phyloP scores from a whole-genome alignment of 2,113 vertebrate species.

The Aspidoscelis tigris region DNA sequence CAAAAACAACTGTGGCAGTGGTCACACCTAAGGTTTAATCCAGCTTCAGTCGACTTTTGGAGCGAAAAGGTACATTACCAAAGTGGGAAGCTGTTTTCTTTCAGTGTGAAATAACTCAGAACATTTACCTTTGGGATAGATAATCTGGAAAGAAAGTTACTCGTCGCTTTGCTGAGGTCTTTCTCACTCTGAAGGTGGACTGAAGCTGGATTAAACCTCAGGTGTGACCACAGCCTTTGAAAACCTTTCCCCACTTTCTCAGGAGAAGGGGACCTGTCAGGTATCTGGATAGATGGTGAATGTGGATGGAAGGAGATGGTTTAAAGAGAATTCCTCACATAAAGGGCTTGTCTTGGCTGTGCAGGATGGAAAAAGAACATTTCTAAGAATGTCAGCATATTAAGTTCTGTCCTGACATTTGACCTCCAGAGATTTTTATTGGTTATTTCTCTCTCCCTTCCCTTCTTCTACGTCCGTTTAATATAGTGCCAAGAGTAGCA shows the following conservation, averaged over 20 bases:
- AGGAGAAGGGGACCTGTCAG: neutral
- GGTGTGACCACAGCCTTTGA: too few relatives aligned
- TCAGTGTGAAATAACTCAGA: too few relatives aligned
- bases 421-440: slow-evolving; percentile 56
- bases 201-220: too few relatives aligned
- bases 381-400: slow-evolving; percentile 65
- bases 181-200: too few relatives aligned
- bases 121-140: too few relatives aligned
- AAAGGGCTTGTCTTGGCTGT: slow-evolving; percentile 21
- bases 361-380: slow-evolving; percentile 55
- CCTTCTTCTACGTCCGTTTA: slow-evolving; percentile 23
- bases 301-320: neutral
- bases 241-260: neutral
- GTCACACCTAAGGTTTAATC: too few relatives aligned
- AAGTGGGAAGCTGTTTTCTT: too few relatives aligned
- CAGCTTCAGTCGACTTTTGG: too few relatives aligned
- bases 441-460: neutral
- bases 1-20: too few relatives aligned
- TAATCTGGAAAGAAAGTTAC: too few relatives aligned
- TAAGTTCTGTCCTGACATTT: slow-evolving; percentile 46
- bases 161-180: too few relatives aligned
- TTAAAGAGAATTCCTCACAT: slow-evolving; percentile 51
- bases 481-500: slow-evolving; percentile 45
- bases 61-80: too few relatives aligned
- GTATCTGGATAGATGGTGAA: slow-evolving; percentile 58